These are phyloP conservation scores for Phaethornis superciliosus DNA, from an alignment of 2,113 vertebrate species.

Conservation along the genomic window DNA sequence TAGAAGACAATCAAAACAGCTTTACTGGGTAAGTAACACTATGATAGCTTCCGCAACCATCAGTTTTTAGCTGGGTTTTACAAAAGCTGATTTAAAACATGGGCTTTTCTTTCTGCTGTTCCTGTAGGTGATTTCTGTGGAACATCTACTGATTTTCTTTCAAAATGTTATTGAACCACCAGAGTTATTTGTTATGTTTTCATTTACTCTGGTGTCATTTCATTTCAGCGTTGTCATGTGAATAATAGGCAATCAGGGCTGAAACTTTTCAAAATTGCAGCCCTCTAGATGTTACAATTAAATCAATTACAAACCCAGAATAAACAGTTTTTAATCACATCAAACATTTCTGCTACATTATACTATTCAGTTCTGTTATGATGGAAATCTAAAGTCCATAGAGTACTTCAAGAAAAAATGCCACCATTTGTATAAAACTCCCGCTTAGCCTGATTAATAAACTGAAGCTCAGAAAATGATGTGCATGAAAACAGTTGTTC, in stretches of 20 bases:
- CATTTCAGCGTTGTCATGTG: slow-evolving; percentile 72
- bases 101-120: slow-evolving; percentile 29
- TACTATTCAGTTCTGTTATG: slow-evolving; percentile 68
- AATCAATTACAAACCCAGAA: slow-evolving; percentile 76
- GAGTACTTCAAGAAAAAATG: slow-evolving; percentile 68
- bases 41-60: neutral
- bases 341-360: slow-evolving; percentile 73
- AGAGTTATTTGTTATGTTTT: slow-evolving; percentile 62
- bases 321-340: slow-evolving; percentile 78
- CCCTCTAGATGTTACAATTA: slow-evolving; percentile 78
- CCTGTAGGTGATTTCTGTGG: slow-evolving; percentile 45
- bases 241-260: slow-evolving; percentile 78
- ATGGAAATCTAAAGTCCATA: slow-evolving; percentile 74
- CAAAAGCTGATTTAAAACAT: neutral
- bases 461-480: slow-evolving; percentile 66
- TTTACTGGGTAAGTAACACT: slow-evolving; percentile 7
- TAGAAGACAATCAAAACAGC: neutral
- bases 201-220: slow-evolving; percentile 68
- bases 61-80: slow-evolving; percentile 5
- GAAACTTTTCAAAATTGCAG: slow-evolving; percentile 78
- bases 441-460: slow-evolving; percentile 70
- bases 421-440: slow-evolving; percentile 53
- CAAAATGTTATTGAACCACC: slow-evolving; percentile 57
- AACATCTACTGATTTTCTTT: slow-evolving; percentile 68
- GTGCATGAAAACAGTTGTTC: slow-evolving; percentile 70